Percentiles rank a stretch among this genome's conserved stretches.
Evolutionary conservation across 2,888 invertebrate genomes (phyloP).

Genomic region (Axea sp.): DNA sequence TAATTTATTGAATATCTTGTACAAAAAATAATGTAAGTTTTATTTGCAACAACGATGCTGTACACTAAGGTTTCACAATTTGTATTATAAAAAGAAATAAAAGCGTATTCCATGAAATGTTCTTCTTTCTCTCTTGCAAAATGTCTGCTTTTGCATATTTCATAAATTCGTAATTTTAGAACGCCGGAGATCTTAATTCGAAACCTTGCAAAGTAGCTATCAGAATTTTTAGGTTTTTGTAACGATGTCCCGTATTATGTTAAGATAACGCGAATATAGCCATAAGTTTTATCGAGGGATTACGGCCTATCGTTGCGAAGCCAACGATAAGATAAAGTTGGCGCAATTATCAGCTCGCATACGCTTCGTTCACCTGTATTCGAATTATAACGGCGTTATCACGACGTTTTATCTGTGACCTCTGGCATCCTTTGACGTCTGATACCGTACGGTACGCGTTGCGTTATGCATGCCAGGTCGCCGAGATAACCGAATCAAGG

Average conservation of each 20-base stretch:
- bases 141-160: too few species aligned
- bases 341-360: conserved; percentile 73
- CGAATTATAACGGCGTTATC: conserved; percentile 71
- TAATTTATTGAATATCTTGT: too few species aligned
- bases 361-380: conserved; percentile 75
- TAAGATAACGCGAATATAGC: conserved; percentile 46
- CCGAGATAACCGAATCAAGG: conserved; percentile 62
- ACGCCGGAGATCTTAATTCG: too few species aligned
- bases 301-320: conserved; percentile 66
- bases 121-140: too few species aligned
- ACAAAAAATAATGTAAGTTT: too few species aligned
- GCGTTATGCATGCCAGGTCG: conserved; percentile 58
- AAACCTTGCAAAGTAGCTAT: too few species aligned
- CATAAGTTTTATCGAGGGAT: conserved; percentile 56
- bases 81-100: too few species aligned
- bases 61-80: too few species aligned
- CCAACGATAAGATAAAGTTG: conserved; percentile 73
- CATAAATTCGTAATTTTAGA: too few species aligned
- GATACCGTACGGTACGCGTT: conserved; percentile 62
- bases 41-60: too few species aligned
- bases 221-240: conserved; percentile 10
- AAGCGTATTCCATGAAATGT: too few species aligned
- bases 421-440: conserved; percentile 72
- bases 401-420: conserved; percentile 76
- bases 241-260: conserved; percentile 38